phyloP scores from a whole-genome alignment of 2,113 vertebrate species.

The Nibea coibor region DNA sequence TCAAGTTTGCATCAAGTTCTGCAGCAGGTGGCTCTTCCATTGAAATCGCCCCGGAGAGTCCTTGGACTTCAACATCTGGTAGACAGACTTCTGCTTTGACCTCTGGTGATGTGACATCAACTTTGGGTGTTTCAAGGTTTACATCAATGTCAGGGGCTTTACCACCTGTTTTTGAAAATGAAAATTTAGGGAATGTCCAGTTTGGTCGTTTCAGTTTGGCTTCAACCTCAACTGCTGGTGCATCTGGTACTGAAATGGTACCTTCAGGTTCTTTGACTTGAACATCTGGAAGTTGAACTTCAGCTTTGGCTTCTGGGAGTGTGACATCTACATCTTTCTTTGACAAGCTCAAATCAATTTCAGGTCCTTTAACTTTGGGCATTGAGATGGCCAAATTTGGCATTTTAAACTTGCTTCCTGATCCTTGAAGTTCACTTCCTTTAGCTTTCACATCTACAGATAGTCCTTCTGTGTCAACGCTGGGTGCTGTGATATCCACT shows the following conservation, averaged over 20 bases:
- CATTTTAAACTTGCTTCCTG: constrained; percentile 55
- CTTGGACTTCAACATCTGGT: constrained; percentile 39
- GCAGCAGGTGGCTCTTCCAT: constrained; percentile 15
- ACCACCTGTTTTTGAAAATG: constrained; percentile 59
- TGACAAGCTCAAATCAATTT: constrained; percentile 40
- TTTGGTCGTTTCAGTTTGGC: constrained; percentile 33
- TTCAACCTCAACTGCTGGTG: constrained; percentile 39
- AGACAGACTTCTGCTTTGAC: constrained; percentile 37
- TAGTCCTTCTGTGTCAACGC: constrained; percentile 16
- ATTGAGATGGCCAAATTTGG: constrained; percentile 53
- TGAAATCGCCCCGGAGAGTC: constrained; percentile 1
- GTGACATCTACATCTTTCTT: constrained; percentile 43
- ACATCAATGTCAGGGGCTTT: constrained; percentile 54
- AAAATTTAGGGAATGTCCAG: constrained; percentile 70
- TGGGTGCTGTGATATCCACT: constrained; percentile 1
- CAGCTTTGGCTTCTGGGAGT: constrained; percentile 43
- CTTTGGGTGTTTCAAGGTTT: constrained; percentile 39
- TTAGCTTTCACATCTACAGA: constrained; percentile 12
- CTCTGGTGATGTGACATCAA: constrained; percentile 42
- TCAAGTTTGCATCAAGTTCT: constrained; percentile 59
- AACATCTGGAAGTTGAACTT: constrained; percentile 13
- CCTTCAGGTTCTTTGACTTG: constrained; percentile 30
- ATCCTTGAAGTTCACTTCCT: constrained; percentile 3
- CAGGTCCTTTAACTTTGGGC: constrained; percentile 50
- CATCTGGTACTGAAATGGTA: constrained; percentile 27